These are phyloP conservation scores for Neofelis nebulosa DNA, from an alignment of 2,113 vertebrate species.

Conservation along the genomic window DNA sequence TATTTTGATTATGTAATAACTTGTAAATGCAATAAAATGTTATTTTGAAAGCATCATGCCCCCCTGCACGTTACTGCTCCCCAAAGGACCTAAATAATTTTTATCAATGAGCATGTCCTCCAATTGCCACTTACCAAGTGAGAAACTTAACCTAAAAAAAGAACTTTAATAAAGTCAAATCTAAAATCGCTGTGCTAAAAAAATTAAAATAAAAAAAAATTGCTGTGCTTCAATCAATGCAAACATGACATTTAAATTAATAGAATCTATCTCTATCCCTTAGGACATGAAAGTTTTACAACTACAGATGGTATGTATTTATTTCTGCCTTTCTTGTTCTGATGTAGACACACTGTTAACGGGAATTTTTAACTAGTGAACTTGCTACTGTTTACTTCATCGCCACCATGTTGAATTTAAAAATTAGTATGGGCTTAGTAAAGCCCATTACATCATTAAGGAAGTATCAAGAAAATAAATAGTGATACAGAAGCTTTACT, in stretches of 20 bases:
- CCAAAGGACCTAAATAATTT: conserved; percentile 49
- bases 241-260: conserved; percentile 69
- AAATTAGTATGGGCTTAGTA: conserved; percentile 70
- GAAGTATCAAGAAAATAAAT: conserved; percentile 68
- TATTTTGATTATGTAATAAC: conserved; percentile 51
- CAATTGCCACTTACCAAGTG: conserved; percentile 47
- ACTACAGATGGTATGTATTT: background rate
- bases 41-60: conserved; percentile 44
- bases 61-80: conserved; percentile 16
- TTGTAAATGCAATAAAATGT: conserved; percentile 61
- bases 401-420: conserved; percentile 65
- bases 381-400: conserved; percentile 53
- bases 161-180: conserved; percentile 69
- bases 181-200: conserved; percentile 47
- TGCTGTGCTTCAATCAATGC: conserved; percentile 31
- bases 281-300: conserved; percentile 53
- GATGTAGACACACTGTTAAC: background rate
- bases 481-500: conserved; percentile 73
- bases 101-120: conserved; percentile 51
- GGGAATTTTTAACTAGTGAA: background rate
- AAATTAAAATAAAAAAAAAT: conserved; percentile 1
- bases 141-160: conserved; percentile 63
- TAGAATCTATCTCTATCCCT: conserved; percentile 55
- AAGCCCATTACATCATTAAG: conserved; percentile 70
- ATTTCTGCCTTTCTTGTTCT: conserved; percentile 39